phyloP scores from a whole-genome alignment of 2,797 vertebrate species.

The Pogonophryne albipinna region DNA sequence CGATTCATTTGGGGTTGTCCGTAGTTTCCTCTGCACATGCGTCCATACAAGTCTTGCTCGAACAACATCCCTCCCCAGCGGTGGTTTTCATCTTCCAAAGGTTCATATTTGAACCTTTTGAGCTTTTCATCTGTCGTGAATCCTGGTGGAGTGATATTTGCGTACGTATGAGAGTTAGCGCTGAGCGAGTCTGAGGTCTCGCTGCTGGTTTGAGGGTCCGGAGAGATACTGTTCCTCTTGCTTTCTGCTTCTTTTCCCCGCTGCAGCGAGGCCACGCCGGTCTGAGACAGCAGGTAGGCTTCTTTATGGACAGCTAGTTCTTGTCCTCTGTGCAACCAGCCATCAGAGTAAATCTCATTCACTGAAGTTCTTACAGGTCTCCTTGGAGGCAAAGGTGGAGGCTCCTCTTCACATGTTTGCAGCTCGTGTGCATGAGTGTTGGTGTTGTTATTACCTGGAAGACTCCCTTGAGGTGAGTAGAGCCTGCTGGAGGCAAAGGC shows the following conservation, averaged over 20 bases:
- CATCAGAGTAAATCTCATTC: slow-evolving; percentile 79
- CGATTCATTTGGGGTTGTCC: slow-evolving; percentile 52
- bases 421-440: slow-evolving; percentile 51
- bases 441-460: slow-evolving; percentile 23
- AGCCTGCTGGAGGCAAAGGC: slow-evolving; percentile 92
- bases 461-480: slow-evolving; percentile 74
- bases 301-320: slow-evolving; percentile 86
- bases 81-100: slow-evolving; percentile 67
- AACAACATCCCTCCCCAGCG: slow-evolving; percentile 74
- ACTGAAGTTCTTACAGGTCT: slow-evolving; percentile 66
- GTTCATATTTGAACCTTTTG: slow-evolving; percentile 77
- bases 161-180: slow-evolving; percentile 28
- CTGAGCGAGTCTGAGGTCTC: slow-evolving; percentile 56
- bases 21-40: slow-evolving; percentile 63
- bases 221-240: slow-evolving; percentile 66
- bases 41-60: slow-evolving; percentile 77
- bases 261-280: slow-evolving; percentile 81
- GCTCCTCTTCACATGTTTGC: slow-evolving; percentile 55
- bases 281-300: slow-evolving; percentile 84
- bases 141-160: slow-evolving; percentile 41
- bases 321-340: slow-evolving; percentile 85
- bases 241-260: slow-evolving; percentile 68
- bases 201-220: slow-evolving; percentile 61
- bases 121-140: slow-evolving; percentile 61
- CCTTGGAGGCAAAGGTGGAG: slow-evolving; percentile 82